These are phyloP conservation scores for Latheticus oryzae DNA, from an alignment of 2,888 invertebrate species.

Conservation along the genomic window DNA sequence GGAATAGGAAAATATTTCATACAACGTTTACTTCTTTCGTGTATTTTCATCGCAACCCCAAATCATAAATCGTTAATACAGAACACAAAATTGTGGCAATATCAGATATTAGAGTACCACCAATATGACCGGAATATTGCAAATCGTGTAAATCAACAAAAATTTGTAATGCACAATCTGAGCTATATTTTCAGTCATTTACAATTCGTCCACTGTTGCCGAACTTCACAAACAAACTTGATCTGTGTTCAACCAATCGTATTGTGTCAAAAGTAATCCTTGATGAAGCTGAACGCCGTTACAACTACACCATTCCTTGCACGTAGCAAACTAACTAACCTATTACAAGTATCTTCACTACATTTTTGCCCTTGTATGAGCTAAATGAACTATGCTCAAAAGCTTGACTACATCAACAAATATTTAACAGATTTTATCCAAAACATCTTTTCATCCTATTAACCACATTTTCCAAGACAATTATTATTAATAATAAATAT, in stretches of 20 bases:
- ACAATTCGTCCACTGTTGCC: slow-evolving; percentile 30
- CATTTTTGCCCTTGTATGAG: slow-evolving; percentile 4
- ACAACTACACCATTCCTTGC: slow-evolving; percentile 15
- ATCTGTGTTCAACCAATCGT: slow-evolving; percentile 32
- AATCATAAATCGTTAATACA: slow-evolving; percentile 29
- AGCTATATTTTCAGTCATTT: slow-evolving; percentile 28
- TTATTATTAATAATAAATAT: too few species aligned
- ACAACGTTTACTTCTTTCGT: too few species aligned
- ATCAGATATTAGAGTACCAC: slow-evolving; percentile 26
- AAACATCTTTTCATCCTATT: too few species aligned
- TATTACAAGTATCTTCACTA: slow-evolving; percentile 31
- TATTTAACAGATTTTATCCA: too few species aligned
- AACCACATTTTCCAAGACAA: too few species aligned
- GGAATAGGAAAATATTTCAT: neutral
- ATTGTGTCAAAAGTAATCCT: slow-evolving; percentile 38
- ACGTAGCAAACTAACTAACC: slow-evolving; percentile 33
- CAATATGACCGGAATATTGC: slow-evolving; percentile 28
- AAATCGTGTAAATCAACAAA: slow-evolving; percentile 34
- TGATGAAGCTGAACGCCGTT: slow-evolving; percentile 29
- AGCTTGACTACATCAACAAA: too few species aligned
- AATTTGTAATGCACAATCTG: slow-evolving; percentile 27
- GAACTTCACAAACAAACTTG: slow-evolving; percentile 33
- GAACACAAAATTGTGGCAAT: slow-evolving; percentile 22
- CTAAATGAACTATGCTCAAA: slow-evolving; percentile 1
- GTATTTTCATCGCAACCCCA: slow-evolving; percentile 7